phyloP scores from a whole-genome alignment of 2,888 invertebrate genomes.

The Scaptomyza parva region DNA sequence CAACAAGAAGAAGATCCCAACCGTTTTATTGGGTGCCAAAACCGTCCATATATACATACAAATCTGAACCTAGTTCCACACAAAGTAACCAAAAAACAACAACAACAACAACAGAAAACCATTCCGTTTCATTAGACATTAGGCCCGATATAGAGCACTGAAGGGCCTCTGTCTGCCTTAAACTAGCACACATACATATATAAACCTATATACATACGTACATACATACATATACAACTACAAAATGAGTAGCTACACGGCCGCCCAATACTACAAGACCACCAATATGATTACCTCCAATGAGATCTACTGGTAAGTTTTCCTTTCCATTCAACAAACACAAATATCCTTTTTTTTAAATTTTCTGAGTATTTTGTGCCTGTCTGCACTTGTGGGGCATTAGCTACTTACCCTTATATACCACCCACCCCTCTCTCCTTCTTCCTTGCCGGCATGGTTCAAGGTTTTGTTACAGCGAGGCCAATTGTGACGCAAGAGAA shows the following conservation, averaged over 20 bases:
- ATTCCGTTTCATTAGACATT: slow-evolving; percentile 73
- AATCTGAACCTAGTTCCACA: slow-evolving; percentile 70
- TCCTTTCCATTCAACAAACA: neutral
- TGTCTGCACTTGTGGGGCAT: slow-evolving; percentile 53
- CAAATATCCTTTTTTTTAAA: slow-evolving; percentile 12
- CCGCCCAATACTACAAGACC: slow-evolving; percentile 77
- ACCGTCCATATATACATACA: slow-evolving; percentile 60
- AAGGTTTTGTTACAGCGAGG: slow-evolving; percentile 56
- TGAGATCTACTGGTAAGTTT: slow-evolving; percentile 83
- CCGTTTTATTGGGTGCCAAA: slow-evolving; percentile 61
- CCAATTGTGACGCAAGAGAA: slow-evolving; percentile 55
- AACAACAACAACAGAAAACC: slow-evolving; percentile 15
- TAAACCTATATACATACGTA: slow-evolving; percentile 19
- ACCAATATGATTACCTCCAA: slow-evolving; percentile 83
- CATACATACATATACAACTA: slow-evolving; percentile 24
- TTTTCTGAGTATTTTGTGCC: slow-evolving; percentile 8
- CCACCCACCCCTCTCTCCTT: neutral
- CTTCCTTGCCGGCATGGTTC: slow-evolving; percentile 49
- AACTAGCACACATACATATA: slow-evolving; percentile 49
- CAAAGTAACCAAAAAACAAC: slow-evolving; percentile 38
- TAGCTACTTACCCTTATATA: slow-evolving; percentile 6
- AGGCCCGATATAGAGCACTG: slow-evolving; percentile 35
- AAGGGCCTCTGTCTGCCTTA: slow-evolving; percentile 65
- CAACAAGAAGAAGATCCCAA: slow-evolving; percentile 12
- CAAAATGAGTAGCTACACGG: slow-evolving; percentile 77